A percentile compares a stretch with the other conserved stretches of the same genome.
Conservation (phyloP, 1,140 invertebrate species). For the Drosophila yakuba region DNA sequence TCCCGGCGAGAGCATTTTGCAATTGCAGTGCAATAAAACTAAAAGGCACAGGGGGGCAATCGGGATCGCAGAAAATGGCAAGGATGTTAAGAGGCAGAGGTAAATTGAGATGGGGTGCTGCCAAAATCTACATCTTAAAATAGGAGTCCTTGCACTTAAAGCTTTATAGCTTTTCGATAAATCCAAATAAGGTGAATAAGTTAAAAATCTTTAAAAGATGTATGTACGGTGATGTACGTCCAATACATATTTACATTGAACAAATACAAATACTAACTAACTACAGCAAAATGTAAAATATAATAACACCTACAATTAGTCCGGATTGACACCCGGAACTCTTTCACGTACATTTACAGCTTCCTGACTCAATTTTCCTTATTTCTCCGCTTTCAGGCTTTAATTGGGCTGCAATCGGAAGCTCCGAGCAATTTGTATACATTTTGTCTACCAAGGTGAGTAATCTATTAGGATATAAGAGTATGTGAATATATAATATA, state of each 20-base stretch:
- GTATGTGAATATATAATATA: neutral
- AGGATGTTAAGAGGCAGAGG: neutral
- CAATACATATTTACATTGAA: no score
- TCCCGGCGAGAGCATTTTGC: constrained; percentile 57
- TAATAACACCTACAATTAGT: neutral
- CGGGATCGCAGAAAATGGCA: neutral
- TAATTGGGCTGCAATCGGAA: constrained; percentile 24
- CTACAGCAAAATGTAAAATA: neutral
- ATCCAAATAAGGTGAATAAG: no score
- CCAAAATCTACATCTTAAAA: neutral
- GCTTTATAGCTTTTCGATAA: no score
- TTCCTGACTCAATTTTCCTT: neutral
- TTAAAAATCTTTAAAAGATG: no score
- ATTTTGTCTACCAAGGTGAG: constrained; percentile 56
- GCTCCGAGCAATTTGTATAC: constrained; percentile 27
- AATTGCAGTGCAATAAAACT: constrained; percentile 73
- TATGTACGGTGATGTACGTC: no score
- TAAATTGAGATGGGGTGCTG: neutral
- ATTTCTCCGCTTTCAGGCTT: constrained; percentile 44
- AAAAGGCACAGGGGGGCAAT: constrained; percentile 21
- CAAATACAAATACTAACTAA: no score
- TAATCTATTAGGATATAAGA: constrained; percentile 3
- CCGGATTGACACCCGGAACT: no score
- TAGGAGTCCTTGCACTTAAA: no score
- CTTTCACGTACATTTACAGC: neutral